Evolutionary conservation across 2,888 invertebrate species (phyloP), one percentile per base, ranked within the genome.

Genomic region (Phlogophora meticulosa): DNA sequence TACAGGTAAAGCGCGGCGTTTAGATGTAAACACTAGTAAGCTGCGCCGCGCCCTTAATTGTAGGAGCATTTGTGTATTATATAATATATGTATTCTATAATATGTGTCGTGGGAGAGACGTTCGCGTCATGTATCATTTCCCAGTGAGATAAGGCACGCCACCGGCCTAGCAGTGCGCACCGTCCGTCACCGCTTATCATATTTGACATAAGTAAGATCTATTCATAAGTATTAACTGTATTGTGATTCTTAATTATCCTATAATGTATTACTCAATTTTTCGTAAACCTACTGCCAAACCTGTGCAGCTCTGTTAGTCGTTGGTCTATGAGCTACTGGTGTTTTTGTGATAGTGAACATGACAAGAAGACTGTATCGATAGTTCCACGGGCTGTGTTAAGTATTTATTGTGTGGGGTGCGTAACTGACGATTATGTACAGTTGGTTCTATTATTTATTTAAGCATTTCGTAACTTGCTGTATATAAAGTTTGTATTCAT

Each of bases 151-250:
- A 45, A 63, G 51, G 71, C 70, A 59, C 61, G 51, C 38, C 38
- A 63, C 49, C 62, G 49, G 67, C 69, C 74, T 63, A 78, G 80
- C 89, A 88, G 90, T 90, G 91, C 88, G 88, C 90, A 87, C 81
- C 79, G 79, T 72, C 78, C 78, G 89, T 87, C 90, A 87, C 87
- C 88, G 87, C 80, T 88, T 90, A 86, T 90, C 87, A 86, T 93
- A 92, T 91, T 92, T 90, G 87, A 88, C 83, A 64, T 91, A 91
- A 87, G 82, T 92, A 92, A 92, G 90, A 87, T 91, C 87, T 90
- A 93, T 89, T 91, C 74, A 72, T 95, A 94, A 95, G 94, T 94
- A 94, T 93, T 94, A 94, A 92, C 90, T 91, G 91, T 94, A 94
- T 92, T 94, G 94, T 95, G 94, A 94, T 95, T 92, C 89, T 91